These are phyloP conservation scores for Lytechinus variegatus DNA, from an alignment of 35 echinoderm and acorn worm species.

Conservation along the genomic window DNA sequence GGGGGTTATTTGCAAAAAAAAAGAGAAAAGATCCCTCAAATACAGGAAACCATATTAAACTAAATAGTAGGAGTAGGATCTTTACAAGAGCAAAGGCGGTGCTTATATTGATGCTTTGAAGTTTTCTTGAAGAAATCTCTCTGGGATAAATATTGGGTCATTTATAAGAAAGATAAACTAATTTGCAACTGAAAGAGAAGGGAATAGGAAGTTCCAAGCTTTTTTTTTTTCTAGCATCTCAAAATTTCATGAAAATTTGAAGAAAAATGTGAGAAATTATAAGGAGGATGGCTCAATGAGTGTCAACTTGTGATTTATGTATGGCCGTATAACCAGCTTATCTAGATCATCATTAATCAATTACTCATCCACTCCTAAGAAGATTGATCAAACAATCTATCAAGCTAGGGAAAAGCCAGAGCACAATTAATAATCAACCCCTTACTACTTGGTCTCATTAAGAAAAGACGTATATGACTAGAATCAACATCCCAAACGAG, in stretches of 20 bases:
- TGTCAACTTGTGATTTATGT: neutral
- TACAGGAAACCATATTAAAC: neutral
- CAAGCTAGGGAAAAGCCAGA: neutral
- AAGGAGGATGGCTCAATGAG: neutral
- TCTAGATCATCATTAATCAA: conserved; percentile 39
- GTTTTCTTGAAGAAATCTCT: neutral
- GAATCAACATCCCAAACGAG: conserved; percentile 9
- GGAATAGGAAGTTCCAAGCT: neutral
- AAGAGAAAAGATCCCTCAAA: neutral
- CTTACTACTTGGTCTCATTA: conserved; percentile 6
- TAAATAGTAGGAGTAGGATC: neutral
- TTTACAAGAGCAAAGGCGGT: neutral
- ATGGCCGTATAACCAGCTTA: conserved; percentile 8
- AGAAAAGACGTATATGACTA: conserved; percentile 23
- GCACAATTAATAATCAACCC: conserved; percentile 21
- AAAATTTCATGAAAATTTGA: neutral
- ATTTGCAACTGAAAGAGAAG: neutral
- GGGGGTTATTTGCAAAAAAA: no score
- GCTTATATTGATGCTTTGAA: neutral
- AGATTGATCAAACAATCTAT: conserved; percentile 33
- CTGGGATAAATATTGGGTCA: neutral
- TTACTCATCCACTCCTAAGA: conserved; percentile 39
- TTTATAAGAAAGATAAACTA: neutral
- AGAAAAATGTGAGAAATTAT: neutral
- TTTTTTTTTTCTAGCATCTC: neutral